Evolutionary conservation across 1,140 invertebrate genomes (phyloP), one percentile per base, ranked within the genome.

Genomic region (Lasaia peninsularis): DNA sequence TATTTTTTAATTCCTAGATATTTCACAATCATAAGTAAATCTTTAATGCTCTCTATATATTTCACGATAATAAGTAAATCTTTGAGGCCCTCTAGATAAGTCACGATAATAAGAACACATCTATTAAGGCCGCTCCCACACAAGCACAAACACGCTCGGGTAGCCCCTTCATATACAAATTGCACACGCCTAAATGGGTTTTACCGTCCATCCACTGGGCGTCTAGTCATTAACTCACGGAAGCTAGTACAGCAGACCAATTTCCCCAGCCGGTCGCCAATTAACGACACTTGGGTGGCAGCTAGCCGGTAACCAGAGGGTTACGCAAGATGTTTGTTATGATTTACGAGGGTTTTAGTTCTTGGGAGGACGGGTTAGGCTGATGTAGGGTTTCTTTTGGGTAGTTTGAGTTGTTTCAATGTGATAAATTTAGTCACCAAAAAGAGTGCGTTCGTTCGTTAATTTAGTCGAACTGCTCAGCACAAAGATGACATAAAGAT

Each of bases 321-420:
- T 85, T 82, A 65, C 71, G 73, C 69, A 80, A 80, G 78, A 82
- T 82, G 74, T 82, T 80, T 85, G 78, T 79, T 82, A 82, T 82
- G 81, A 85, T 85, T 85, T 82, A 85, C 71, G 76, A 73, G 61
- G 57, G 60, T 57, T 21, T 44, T 57, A 60, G 53, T 64, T 60
- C 62, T 64, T 64, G 40, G 16, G 18, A 21, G 3, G 28, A 24
- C 21, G 12, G 21, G 49, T 51, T 28, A 16, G 35, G 12, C 21
- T n/a, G 21, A 51, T 51, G 12, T 51, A 4, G 16, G 24, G 4
- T 24, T 24, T 40, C 35, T 16, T 40, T 40, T 40, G 14, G 14
- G 35, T 40, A 40, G 12, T 40, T 40, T 40, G 0, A 6, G 1
- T 40, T 40, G 35, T 40, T 3, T 33, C 32, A 5, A 2, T 9